Base-by-base conservation (phyloP, 2,113 vertebrate species). In the Ia io region DNA sequence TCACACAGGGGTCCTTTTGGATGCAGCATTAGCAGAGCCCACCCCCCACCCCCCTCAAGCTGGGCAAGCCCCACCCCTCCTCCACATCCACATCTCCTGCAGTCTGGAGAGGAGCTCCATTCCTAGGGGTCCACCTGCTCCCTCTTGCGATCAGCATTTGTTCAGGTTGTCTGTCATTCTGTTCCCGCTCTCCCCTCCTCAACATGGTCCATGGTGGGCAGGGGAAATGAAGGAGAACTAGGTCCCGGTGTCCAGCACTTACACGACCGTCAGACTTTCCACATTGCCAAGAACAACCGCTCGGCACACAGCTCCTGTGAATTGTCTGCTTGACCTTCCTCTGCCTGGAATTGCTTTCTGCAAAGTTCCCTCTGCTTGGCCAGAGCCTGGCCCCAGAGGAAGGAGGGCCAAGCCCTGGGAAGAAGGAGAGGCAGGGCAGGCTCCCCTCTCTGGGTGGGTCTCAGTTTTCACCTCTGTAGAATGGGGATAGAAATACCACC, bases 51-150 rank as follows among this genome's bases (percentile, higher is more conserved):
- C 7, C 80, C 6, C 61, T 61, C 59, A 2, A 6, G 13, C 0
- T 4, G 49, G 76, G 16, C 30, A 13, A 6, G 0, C 3, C 37
- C 32, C 18, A 9, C 2, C 3, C 6, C 3, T 17, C 18, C 49
- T 42, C 37, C 37, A 9, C 2, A 40, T 32, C 61, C 11, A 1
- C 12, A 53, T 32, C 77, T 84, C 78, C n/a, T 23, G 16, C 20
- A 17, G 28, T 22, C 9, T 73, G 14, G 17, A 73, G 25, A 79
- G 32, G 25, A 65, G 2, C 4, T 20, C 28, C n/a, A 7, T 88
- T 28, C 9, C 12, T 14, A 59, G 12, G 35, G 13, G 13, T 25
- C 8, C 37, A 17, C 35, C 51, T 8, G 1, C 53, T 20, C 4
- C 23, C 1, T 25, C 67, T 74, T 51, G 37, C 37, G 17, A 65